Evolutionary conservation across 2,113 vertebrate species (phyloP).

Genomic region (Rhineura floridana): DNA sequence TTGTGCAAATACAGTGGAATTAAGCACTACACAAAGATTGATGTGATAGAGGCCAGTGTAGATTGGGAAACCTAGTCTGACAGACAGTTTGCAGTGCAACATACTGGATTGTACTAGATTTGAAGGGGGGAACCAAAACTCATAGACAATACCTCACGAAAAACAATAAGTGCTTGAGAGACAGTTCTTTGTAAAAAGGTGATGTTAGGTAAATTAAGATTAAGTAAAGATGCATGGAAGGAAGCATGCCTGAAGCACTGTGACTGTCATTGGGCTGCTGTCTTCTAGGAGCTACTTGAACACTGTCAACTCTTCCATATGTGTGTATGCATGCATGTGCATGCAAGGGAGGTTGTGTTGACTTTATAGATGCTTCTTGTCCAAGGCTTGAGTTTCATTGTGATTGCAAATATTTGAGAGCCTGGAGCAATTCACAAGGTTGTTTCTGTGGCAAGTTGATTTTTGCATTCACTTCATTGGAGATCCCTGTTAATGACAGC

Average conservation of each 20-base stretch:
- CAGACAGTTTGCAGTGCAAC: too few relatives aligned
- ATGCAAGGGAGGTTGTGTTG: not conserved
- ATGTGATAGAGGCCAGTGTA: not conserved
- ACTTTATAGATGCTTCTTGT: not conserved
- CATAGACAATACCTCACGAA: not conserved
- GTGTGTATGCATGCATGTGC: too few relatives aligned
- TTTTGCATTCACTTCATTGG: not conserved
- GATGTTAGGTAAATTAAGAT: not conserved
- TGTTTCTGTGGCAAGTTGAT: not conserved
- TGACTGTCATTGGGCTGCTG: not conserved
- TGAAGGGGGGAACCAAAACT: not conserved
- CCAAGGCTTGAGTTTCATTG: not conserved
- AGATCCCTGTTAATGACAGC: not conserved
- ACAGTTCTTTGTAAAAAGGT: not conserved
- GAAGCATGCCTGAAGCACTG: not conserved
- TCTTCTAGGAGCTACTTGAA: not conserved
- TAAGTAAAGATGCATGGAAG: not conserved
- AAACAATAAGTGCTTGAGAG: not conserved
- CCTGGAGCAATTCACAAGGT: not conserved
- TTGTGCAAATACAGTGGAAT: not conserved
- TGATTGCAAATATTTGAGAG: not conserved
- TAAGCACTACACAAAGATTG: not conserved
- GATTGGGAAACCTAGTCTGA: not conserved
- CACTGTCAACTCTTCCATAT: not conserved
- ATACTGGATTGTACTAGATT: too few relatives aligned